Conservation (phyloP, 2,113 vertebrate genomes). For the Pedionomus torquatus region DNA sequence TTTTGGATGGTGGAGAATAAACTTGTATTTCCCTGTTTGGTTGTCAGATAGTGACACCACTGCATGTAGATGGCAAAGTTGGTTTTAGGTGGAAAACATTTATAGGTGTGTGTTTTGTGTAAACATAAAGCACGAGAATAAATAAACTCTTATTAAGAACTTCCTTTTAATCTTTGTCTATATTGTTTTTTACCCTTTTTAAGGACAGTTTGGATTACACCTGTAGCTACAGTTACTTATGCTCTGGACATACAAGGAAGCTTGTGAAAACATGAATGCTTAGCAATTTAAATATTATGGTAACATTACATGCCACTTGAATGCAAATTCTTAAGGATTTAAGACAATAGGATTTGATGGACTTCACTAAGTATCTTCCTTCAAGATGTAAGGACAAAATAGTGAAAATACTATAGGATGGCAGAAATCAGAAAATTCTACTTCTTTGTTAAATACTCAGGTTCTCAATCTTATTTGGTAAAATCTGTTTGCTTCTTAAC, state of each 20-base stretch:
- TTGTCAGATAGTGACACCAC: neutral
- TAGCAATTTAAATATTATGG: neutral
- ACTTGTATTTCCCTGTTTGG: neutral
- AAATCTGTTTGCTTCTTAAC: neutral
- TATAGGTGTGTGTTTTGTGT: neutral
- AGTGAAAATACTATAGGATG: neutral
- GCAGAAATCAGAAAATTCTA: neutral
- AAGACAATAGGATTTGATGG: neutral
- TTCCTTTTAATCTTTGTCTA: neutral
- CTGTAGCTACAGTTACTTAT: neutral
- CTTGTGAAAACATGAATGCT: neutral
- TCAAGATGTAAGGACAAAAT: neutral
- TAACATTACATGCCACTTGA: neutral
- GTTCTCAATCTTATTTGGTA: neutral
- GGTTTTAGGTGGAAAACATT: neutral
- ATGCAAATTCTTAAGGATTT: neutral
- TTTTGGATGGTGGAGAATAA: neutral
- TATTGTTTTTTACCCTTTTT: neutral
- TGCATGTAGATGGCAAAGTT: neutral
- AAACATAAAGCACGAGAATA: neutral
- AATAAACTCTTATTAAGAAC: neutral
- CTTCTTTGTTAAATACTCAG: neutral
- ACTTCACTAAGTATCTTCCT: neutral
- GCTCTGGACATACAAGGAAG: neutral
- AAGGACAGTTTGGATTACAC: neutral